Evolutionary conservation across 2,888 invertebrate species (phyloP).

Genomic region (Drosophila putrida): DNA sequence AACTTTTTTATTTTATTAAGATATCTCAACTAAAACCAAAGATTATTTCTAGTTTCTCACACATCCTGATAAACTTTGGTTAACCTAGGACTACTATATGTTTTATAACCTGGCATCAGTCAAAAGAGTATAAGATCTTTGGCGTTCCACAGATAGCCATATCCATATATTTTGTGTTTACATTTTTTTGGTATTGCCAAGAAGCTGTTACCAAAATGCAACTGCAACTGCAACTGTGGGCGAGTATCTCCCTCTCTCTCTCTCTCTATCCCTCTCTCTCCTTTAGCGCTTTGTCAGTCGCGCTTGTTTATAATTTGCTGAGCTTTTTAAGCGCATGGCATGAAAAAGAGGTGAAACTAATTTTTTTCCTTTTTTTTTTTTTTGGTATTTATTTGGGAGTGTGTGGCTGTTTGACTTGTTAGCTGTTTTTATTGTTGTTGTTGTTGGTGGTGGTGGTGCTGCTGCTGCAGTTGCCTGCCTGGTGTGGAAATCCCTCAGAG

Average conservation of each 20-base stretch:
- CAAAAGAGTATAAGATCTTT: no score
- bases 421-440: constrained; percentile 21
- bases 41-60: no score
- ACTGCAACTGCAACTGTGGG: constrained; percentile 58
- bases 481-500: constrained; percentile 75
- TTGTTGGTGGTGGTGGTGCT: constrained; percentile 25
- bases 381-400: constrained; percentile 30
- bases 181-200: constrained; percentile 38
- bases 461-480: constrained; percentile 28
- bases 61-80: no score
- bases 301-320: constrained; percentile 75
- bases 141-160: no score
- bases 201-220: constrained; percentile 26
- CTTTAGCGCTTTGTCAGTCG: constrained; percentile 30
- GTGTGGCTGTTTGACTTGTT: constrained; percentile 55
- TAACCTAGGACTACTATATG: no score
- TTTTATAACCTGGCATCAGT: no score
- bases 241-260: constrained; percentile 27
- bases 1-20: no score
- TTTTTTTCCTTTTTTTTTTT: constrained; percentile 50
- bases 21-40: no score
- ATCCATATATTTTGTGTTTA: constrained; percentile 23
- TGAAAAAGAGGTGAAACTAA: constrained; percentile 80
- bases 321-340: constrained; percentile 75
- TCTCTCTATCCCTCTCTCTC: not conserved